A percentile compares a stretch with the other conserved stretches of the same genome.
phyloP scores from a whole-genome alignment of 2,113 vertebrate species.

The Saguinus imperator region DNA sequence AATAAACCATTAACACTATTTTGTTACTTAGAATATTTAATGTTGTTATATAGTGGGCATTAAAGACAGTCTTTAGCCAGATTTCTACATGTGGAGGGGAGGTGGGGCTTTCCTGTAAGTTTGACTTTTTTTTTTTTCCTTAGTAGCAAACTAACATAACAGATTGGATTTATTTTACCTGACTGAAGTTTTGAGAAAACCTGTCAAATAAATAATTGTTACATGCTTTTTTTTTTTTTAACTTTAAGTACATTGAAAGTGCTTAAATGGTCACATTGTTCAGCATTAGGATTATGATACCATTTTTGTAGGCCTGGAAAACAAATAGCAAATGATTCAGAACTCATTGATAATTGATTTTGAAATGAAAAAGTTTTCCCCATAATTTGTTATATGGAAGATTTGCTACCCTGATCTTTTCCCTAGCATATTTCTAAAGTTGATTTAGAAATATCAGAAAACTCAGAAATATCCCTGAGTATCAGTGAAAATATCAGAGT shows the following conservation, averaged over 20 bases:
- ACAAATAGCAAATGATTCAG: constrained; percentile 38
- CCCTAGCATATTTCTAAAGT: constrained; percentile 14
- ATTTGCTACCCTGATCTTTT: constrained; percentile 29
- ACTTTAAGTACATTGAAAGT: not conserved
- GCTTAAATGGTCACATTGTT: not conserved
- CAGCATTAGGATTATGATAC: constrained; percentile 23
- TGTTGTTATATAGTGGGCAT: constrained; percentile 74
- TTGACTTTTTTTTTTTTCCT: constrained; percentile 47
- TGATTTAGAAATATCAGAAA: not conserved
- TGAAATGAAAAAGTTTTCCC: not conserved
- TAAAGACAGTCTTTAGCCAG: constrained; percentile 61
- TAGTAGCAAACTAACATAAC: constrained; percentile 49
- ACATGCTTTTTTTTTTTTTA: constrained; percentile 20
- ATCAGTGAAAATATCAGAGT: constrained; percentile 37
- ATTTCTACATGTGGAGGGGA: constrained; percentile 47
- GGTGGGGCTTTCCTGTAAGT: constrained; percentile 44
- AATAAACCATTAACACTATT: constrained; percentile 66
- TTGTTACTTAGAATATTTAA: constrained; percentile 71
- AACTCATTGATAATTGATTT: constrained; percentile 44
- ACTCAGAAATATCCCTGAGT: not conserved
- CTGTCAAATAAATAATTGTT: not conserved
- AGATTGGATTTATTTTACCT: constrained; percentile 40
- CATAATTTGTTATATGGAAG: constrained; percentile 8
- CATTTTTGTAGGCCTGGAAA: constrained; percentile 36
- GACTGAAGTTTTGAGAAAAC: not conserved